Base-by-base conservation (phyloP, 2,113 vertebrate genomes). In the Lasiurus borealis region DNA sequence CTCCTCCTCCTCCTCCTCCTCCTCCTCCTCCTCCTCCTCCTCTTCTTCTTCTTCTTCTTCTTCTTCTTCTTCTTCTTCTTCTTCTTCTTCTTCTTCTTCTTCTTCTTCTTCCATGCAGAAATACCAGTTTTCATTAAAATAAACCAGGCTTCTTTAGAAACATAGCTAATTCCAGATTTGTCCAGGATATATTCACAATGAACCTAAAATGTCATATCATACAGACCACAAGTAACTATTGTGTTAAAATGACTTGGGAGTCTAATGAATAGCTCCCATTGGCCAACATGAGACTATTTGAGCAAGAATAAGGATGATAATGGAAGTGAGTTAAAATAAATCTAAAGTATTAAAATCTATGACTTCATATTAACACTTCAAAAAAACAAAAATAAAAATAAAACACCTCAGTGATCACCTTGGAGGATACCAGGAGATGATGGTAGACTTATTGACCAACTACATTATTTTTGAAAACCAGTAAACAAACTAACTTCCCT, bases 401-500 rank as follows among this genome's bases (percentile, higher is more conserved):
- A 62, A 31, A 31, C 62, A 64, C 29, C 36, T 92, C 48, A 57
- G 4, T 50, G 40, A 76, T 62, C 14, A 23, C 62, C 27, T 92
- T 75, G 19, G 40, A 77, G 21, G 76, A 68, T 75, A 25, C 12
- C 27, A 52, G 34, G 19, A 5, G 31, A 44, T 44, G 46, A 72
- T 87, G 25, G 46, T 19, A 40, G 52, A 72, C 25, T 27, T 12
- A 48, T 13, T 72, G 6, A 62, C 34, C 73, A 54, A 46, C 40
- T 31, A 75, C 18, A 82, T 68, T 76, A 75, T 82, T 95, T 95
- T 87, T 95, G 57, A 87, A 81, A 82, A 25, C 54, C 71, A 66
- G 21, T 50, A 64, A 80, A 36, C 34, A 86, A 64, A 87, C 19
- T 73, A 64, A 88, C 36, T 48, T 52, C 52, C 14, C 12, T 31